phyloP scores from a whole-genome alignment of 2,888 invertebrate genomes.

The Alloscopus bannaensis region DNA sequence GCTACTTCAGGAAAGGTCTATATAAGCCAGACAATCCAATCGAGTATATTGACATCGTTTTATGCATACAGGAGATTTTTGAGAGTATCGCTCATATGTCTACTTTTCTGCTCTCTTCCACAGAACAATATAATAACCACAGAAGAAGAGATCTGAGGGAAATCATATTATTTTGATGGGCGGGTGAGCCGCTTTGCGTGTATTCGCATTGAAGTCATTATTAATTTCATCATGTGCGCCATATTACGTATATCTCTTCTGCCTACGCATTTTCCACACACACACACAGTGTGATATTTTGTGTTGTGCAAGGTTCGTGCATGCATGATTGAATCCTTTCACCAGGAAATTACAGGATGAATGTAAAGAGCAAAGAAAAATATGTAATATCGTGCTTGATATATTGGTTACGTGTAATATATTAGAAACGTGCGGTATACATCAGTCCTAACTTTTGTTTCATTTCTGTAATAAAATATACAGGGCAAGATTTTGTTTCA shows the following conservation, averaged over 20 bases:
- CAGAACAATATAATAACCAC: neutral
- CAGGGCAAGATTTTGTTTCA: too few relatives aligned
- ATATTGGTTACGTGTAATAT: too few relatives aligned
- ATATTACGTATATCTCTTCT: conserved; percentile 15
- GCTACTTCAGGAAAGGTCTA: neutral
- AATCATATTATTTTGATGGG: conserved; percentile 7
- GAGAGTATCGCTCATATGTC: neutral
- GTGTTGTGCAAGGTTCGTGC: too few relatives aligned
- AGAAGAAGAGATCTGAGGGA: conserved; percentile 1
- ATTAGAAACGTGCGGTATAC: too few relatives aligned
- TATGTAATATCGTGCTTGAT: too few relatives aligned
- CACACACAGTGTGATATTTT: neutral
- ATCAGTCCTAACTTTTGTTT: too few relatives aligned
- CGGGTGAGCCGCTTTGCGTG: neutral
- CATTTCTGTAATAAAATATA: too few relatives aligned
- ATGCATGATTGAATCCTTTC: conserved; percentile 18
- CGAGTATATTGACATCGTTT: conserved; percentile 5
- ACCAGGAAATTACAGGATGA: conserved; percentile 9
- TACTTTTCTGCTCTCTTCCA: neutral
- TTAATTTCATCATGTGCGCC: conserved; percentile 26
- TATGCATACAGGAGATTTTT: too few relatives aligned
- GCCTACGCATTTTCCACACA: neutral
- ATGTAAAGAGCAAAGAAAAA: too few relatives aligned
- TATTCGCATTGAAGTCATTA: conserved; percentile 8
- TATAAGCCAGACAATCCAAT: too few relatives aligned